phyloP scores from a whole-genome alignment of 1,140 invertebrate genomes.

The Helicorthomorpha holstii region DNA sequence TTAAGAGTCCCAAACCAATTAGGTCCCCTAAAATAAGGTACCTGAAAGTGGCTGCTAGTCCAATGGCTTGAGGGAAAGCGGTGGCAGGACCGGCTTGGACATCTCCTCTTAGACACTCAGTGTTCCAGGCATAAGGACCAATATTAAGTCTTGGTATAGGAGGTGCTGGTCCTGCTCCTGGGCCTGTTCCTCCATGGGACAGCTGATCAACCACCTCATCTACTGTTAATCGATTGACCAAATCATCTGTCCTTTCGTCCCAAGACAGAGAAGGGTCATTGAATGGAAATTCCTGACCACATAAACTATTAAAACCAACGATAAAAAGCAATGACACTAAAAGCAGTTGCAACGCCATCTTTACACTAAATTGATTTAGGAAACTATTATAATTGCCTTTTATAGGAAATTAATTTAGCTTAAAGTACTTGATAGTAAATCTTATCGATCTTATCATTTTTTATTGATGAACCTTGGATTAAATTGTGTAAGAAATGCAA shows the following conservation, averaged over 20 bases:
- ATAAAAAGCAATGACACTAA: no score
- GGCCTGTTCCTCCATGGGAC: conserved; percentile 17
- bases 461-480: no score
- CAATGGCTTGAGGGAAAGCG: conserved; percentile 21
- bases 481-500: no score
- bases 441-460: no score
- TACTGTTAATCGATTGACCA: conserved; percentile 18
- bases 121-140: conserved; percentile 20
- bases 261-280: conserved; percentile 19
- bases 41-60: conserved; percentile 23
- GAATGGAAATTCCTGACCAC: no score
- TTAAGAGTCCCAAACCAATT: no score
- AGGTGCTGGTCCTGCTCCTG: conserved; percentile 18
- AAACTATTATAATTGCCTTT: no score
- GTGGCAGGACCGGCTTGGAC: conserved; percentile 19
- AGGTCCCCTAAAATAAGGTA: conserved; percentile 7
- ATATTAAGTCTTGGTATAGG: conserved; percentile 19
- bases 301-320: no score
- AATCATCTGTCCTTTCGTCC: conserved; percentile 20
- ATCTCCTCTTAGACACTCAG: conserved; percentile 20
- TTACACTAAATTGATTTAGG: no score
- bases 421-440: no score
- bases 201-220: conserved; percentile 21
- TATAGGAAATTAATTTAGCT: no score
- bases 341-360: no score